Percentiles rank a stretch among this genome's conserved stretches.
These are phyloP conservation scores for Lepidochitona cinerea DNA, from an alignment of 2,888 invertebrate species.

Conservation along the genomic window DNA sequence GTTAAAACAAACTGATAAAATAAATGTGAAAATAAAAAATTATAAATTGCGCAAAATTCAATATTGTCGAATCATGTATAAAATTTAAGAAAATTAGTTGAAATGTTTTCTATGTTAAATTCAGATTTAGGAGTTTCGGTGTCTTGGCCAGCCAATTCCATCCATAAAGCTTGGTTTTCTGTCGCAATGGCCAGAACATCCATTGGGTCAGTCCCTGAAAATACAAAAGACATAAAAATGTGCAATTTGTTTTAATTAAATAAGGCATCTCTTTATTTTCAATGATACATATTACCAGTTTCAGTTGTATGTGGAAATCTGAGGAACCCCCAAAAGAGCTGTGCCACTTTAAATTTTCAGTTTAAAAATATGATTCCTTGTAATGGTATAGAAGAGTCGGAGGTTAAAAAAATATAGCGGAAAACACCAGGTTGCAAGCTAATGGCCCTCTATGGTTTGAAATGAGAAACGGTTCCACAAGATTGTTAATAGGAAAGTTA, in stretches of 20 bases:
- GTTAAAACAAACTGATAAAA: too few relatives aligned
- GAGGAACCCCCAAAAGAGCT: too few relatives aligned
- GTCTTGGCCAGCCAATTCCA: background rate
- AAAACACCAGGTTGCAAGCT: slow-evolving; percentile 14
- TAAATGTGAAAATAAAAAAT: too few relatives aligned
- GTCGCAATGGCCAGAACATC: slow-evolving; percentile 19
- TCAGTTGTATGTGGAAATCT: too few relatives aligned
- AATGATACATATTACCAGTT: too few relatives aligned
- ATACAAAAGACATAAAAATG: background rate
- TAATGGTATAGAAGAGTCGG: too few relatives aligned
- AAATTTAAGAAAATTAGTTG: slow-evolving; percentile 8
- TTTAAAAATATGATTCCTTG: too few relatives aligned
- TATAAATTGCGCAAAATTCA: slow-evolving; percentile 20
- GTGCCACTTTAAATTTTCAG: too few relatives aligned
- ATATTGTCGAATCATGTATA: slow-evolving; percentile 18
- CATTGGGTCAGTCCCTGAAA: slow-evolving; percentile 18
- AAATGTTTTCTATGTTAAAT: background rate
- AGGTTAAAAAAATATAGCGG: background rate
- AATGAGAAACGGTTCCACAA: slow-evolving; percentile 16
- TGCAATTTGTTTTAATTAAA: too few relatives aligned
- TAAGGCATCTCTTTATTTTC: too few relatives aligned
- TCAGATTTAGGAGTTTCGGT: background rate
- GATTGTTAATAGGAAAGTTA: background rate
- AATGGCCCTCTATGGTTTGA: slow-evolving; percentile 9
- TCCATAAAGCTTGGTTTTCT: slow-evolving; percentile 5